Base-by-base conservation (phyloP, 2,113 vertebrate species). In the Anoplopoma fimbria region DNA sequence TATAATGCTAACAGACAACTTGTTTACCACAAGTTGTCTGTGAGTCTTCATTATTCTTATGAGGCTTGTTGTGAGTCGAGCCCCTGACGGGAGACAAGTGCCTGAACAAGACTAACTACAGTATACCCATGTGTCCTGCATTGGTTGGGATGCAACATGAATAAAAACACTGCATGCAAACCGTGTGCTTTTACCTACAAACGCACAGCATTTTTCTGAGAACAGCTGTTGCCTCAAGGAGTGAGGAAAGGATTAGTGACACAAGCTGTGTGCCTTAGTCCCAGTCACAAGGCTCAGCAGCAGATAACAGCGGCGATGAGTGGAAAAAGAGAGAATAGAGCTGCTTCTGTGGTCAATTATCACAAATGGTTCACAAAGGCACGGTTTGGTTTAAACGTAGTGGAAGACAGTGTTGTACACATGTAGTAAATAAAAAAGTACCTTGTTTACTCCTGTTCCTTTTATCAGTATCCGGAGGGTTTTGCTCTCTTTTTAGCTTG, bases 231-330 rank as follows among this genome's bases (percentile, higher is more conserved):
- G 70, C 79, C 75, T 77, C 6, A 40, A 81, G 77, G 40, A 53
- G 25, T 17, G 27, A 58, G 40, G 45, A 27, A n/a, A 53, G 25
- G 82, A 81, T 76, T 83, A 49, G 57, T 67, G 69, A 62, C 29
- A 45, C 60, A 78, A 64, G 23, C 42, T 57, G 69, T 68, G 60
- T 36, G 60, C 14, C 31, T 81, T 62, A 45, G 31, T 49, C 67
- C 60, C 72, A 71, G 69, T 86, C 87, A 82, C 77, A 77, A 83
- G 81, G 69, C 55, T 60, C 53, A 29, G 67, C 70, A 45, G 74
- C 49, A 61, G 73, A 80, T 58, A 68, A 58, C 67, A 40, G 51
- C 6, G 2, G 15, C 25, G 25, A 23, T 21, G 0, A 29, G 23
- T 15, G 63, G 75, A 33, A 49, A 51, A 23, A n/a, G 21, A 51